These are phyloP conservation scores for Fulmarus glacialis DNA, from an alignment of 2,113 vertebrate species.

Conservation along the genomic window DNA sequence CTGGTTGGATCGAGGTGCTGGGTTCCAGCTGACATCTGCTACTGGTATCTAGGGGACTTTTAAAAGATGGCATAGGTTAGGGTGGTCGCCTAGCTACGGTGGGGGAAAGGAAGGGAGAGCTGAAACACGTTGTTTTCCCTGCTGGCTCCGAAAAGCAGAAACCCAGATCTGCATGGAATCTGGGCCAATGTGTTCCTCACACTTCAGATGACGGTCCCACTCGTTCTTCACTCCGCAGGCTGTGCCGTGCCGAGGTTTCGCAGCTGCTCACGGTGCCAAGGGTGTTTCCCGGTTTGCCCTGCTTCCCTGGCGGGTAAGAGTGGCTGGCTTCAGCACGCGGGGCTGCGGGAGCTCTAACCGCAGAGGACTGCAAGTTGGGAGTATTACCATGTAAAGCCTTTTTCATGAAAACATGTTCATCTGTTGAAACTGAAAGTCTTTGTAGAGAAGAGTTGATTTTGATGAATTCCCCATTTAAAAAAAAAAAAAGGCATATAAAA, in stretches of 20 bases:
- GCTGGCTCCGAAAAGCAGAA: background rate
- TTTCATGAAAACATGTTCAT: background rate
- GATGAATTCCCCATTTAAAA: background rate
- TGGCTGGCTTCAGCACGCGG: background rate
- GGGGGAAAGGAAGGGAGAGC: background rate
- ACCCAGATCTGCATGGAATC: slow-evolving; percentile 16
- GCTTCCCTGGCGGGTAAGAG: background rate
- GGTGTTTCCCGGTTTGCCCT: background rate
- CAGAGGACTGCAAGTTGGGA: background rate
- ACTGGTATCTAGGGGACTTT: background rate
- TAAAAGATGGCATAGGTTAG: background rate
- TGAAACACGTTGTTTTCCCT: background rate
- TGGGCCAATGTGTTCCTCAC: slow-evolving; percentile 56
- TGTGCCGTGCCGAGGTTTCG: background rate
- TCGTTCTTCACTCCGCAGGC: background rate
- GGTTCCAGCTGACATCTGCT: background rate
- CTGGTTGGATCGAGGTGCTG: background rate
- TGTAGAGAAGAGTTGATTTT: background rate
- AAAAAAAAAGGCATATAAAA: background rate
- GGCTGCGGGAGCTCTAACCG: background rate
- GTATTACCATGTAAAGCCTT: background rate
- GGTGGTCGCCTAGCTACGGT: background rate
- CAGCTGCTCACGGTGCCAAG: fast-evolving
- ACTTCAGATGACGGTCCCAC: background rate
- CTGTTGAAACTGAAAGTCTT: background rate